Percentiles rank a stretch among this genome's conserved stretches.
Conservation (phyloP, 1,140 invertebrate genomes). For the Nasonia giraulti region DNA sequence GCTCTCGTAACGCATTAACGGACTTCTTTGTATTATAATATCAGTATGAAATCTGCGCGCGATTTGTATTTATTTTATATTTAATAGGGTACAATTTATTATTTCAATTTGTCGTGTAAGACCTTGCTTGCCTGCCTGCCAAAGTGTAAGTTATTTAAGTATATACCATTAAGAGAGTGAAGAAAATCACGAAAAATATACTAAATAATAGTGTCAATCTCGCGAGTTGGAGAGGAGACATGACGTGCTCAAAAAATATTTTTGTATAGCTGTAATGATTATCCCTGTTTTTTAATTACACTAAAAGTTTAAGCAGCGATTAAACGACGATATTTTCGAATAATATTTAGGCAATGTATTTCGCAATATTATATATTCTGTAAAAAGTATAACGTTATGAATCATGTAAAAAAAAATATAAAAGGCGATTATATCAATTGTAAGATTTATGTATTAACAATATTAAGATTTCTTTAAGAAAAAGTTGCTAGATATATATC, state of each 20-base stretch:
- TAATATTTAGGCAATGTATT: constrained; percentile 18
- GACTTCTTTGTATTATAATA: constrained; percentile 69
- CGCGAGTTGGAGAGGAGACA: constrained; percentile 23
- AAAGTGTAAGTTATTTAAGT: constrained; percentile 39
- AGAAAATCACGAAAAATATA: not conserved
- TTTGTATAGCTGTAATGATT: constrained; percentile 27
- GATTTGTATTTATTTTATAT: constrained; percentile 70
- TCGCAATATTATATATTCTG: constrained; percentile 26
- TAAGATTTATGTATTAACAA: constrained; percentile 31
- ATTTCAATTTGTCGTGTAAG: constrained; percentile 8
- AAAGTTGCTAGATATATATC: constrained; percentile 2
- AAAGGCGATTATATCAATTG: constrained; percentile 27
- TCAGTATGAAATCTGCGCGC: constrained; percentile 63
- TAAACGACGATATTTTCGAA: constrained; percentile 24
- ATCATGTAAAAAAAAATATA: constrained; percentile 45
- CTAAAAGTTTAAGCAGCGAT: constrained; percentile 8
- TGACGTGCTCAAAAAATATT: constrained; percentile 38
- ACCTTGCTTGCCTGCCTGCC: constrained; percentile 37
- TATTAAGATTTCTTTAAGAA: constrained; percentile 13
- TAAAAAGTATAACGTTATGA: constrained; percentile 31
- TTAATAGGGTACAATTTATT: constrained; percentile 14
- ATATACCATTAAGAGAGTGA: constrained; percentile 4
- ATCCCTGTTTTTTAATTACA: constrained; percentile 18
- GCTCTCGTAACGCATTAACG: not conserved
- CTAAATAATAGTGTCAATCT: constrained; percentile 25